Evolutionary conservation across 2,113 vertebrate genomes (phyloP).

Genomic region (Balaeniceps rex): DNA sequence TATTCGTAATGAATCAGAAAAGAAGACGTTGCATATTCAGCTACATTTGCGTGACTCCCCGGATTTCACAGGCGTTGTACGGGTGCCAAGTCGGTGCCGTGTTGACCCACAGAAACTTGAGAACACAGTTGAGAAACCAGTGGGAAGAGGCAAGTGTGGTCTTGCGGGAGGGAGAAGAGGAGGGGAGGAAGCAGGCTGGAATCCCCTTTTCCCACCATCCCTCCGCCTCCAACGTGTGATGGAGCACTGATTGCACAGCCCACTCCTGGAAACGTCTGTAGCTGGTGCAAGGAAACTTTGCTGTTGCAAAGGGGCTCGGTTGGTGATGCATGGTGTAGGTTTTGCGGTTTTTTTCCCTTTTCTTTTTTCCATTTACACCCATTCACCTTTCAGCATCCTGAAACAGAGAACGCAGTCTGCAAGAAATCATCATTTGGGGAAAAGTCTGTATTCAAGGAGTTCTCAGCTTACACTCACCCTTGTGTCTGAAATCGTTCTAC

Average conservation of each 20-base stretch:
- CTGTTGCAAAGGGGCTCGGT: neutral
- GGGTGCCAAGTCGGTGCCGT: neutral
- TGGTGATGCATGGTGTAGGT: neutral
- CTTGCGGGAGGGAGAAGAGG: neutral
- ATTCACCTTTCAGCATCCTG: neutral
- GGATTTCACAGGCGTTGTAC: neutral
- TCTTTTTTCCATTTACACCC: neutral
- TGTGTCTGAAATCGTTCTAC: conserved; percentile 33
- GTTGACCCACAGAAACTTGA: conserved; percentile 21
- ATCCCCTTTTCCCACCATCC: neutral
- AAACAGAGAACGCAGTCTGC: neutral
- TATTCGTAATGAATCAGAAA: neutral
- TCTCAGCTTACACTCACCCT: neutral
- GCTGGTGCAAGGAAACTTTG: neutral
- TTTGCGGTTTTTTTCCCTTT: too few relatives aligned
- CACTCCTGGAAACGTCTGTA: neutral
- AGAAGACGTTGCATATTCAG: neutral
- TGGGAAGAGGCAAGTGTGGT: neutral
- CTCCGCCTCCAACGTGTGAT: neutral
- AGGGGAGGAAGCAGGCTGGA: neutral
- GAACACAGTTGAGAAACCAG: conserved; percentile 2
- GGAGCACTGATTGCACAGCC: accelerated
- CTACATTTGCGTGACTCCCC: neutral
- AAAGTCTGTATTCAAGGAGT: neutral
- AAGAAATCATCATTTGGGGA: neutral